Conservation (phyloP, 1,140 invertebrate genomes). For the Trypoxylus dichotomus region DNA sequence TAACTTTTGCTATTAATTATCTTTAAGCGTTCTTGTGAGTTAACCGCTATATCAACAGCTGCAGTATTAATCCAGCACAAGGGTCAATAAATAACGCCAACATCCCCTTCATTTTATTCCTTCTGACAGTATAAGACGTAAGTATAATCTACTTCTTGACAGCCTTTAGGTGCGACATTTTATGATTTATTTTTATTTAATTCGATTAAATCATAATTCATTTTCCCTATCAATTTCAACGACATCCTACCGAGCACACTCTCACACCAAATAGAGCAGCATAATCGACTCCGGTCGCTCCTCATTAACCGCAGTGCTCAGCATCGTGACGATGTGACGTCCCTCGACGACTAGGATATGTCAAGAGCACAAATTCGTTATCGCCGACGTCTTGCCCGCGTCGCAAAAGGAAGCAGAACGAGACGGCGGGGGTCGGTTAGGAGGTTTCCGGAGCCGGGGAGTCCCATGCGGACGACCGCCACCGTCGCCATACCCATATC, state of each 20-base stretch:
- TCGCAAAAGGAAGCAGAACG: neutral
- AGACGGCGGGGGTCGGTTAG: neutral
- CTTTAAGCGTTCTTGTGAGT: too few species aligned
- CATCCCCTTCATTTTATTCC: too few species aligned
- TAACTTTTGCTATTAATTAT: too few species aligned
- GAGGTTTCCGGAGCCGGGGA: neutral
- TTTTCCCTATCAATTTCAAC: neutral
- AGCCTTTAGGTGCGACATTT: too few species aligned
- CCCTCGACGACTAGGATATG: neutral
- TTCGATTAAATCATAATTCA: neutral
- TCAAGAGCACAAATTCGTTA: slow-evolving; percentile 3
- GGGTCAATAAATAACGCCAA: too few species aligned
- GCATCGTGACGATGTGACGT: neutral
- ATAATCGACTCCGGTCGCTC: neutral
- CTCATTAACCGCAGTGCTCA: neutral
- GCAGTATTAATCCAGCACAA: too few species aligned
- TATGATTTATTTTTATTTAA: neutral
- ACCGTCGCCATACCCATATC: neutral
- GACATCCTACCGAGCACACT: too few species aligned
- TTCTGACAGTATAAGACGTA: too few species aligned
- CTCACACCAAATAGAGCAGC: too few species aligned
- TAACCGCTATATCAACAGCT: too few species aligned
- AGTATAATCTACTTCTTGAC: too few species aligned
- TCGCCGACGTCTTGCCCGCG: neutral
- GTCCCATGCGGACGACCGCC: neutral